Percentiles rank a stretch among this genome's conserved stretches.
Conservation (phyloP, 2,797 vertebrate species). For the Bryconaethiops microstoma region DNA sequence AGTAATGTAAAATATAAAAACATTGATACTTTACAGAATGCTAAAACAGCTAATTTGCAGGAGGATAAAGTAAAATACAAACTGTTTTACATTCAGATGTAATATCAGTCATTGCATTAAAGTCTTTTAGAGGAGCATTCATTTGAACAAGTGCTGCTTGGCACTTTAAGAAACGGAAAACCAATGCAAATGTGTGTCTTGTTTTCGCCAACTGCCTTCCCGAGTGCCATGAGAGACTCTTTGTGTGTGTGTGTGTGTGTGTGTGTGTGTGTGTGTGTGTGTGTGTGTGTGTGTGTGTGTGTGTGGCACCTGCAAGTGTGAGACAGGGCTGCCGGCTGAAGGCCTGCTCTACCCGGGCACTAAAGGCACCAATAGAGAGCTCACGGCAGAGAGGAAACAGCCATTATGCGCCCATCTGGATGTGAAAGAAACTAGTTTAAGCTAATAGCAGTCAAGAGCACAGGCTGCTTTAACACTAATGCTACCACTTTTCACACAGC, state of each 20-base stretch:
- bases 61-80: not conserved
- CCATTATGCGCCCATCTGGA: conserved; percentile 55
- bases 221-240: conserved; percentile 50
- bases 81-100: not conserved
- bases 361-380: conserved; percentile 47
- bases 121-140: not conserved
- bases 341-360: conserved; percentile 31
- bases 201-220: conserved; percentile 35
- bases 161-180: conserved; percentile 46
- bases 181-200: conserved; percentile 54
- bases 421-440: conserved; percentile 52
- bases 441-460: conserved; percentile 54
- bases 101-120: not conserved
- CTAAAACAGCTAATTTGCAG: not conserved
- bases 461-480: conserved; percentile 27
- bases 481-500: conserved; percentile 41
- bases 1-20: too few relatives aligned
- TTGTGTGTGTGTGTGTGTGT: conserved; percentile 11
- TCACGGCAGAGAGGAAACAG: conserved; percentile 49
- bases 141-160: conserved; percentile 16
- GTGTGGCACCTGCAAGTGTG: conserved; percentile 50
- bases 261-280: too few relatives aligned
- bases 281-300: conserved; percentile 13
- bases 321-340: conserved; percentile 43
- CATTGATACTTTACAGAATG: not conserved